These are phyloP conservation scores for Trematomus loennbergii DNA, from an alignment of 2,113 vertebrate genomes.

Conservation along the genomic window DNA sequence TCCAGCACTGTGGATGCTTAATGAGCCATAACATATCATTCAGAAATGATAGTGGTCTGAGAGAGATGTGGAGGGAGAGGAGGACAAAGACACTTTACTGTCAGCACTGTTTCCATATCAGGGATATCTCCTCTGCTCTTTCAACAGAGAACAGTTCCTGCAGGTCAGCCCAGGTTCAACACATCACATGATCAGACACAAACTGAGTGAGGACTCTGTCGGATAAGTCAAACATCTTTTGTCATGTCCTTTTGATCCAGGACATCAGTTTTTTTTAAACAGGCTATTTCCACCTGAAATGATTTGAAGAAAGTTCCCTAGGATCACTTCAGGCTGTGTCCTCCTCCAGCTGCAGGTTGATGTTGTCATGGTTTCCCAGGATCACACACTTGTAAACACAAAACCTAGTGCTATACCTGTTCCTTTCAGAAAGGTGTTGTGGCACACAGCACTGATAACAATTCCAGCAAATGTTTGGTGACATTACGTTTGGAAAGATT, in stretches of 20 bases:
- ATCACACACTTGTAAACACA: too few species aligned
- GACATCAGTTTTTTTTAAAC: too few species aligned
- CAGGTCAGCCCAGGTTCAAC: neutral
- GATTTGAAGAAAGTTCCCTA: too few species aligned
- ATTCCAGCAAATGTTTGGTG: too few species aligned
- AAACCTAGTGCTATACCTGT: too few species aligned
- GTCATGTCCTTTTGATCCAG: neutral
- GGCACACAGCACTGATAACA: neutral
- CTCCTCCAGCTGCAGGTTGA: too few species aligned
- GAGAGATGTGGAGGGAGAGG: constrained; percentile 90
- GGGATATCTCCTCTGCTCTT: neutral
- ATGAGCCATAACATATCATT: constrained; percentile 99
- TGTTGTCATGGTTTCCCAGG: too few species aligned
- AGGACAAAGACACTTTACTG: constrained; percentile 81
- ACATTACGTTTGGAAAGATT: neutral
- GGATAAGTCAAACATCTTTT: too few species aligned
- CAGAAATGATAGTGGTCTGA: constrained; percentile 92
- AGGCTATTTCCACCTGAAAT: too few species aligned
- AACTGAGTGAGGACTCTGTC: neutral
- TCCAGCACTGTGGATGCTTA: constrained; percentile 84
- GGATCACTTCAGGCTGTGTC: too few species aligned
- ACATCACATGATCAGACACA: too few species aligned
- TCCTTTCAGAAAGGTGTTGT: neutral
- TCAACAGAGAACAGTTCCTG: neutral
- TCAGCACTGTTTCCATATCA: constrained; percentile 41